Percentiles rank a stretch among this genome's conserved stretches.
phyloP scores from a whole-genome alignment of 1,140 invertebrate genomes.

The Cydia pomonella region DNA sequence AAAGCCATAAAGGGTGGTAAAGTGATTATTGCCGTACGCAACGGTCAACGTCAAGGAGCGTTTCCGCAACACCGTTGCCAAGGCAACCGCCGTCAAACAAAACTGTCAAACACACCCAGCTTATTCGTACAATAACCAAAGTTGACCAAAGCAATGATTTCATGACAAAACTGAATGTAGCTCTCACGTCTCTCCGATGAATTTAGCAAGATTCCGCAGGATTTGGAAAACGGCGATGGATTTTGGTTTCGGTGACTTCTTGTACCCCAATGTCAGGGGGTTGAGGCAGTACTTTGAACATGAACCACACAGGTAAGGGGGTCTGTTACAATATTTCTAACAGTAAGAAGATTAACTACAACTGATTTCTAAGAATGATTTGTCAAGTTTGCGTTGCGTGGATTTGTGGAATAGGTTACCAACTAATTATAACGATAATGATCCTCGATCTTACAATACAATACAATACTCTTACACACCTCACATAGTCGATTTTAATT shows the following conservation, averaged over 20 bases:
- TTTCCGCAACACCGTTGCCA: conserved; percentile 64
- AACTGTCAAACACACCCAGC: conserved; percentile 61
- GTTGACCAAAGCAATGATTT: conserved; percentile 47
- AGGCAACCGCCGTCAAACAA: conserved; percentile 63
- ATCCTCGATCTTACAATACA: too few species aligned
- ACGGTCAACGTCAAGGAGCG: conserved; percentile 37
- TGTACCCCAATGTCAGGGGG: conserved; percentile 64
- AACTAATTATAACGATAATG: too few species aligned
- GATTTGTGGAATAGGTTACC: too few species aligned
- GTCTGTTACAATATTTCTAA: not conserved
- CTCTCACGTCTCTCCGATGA: conserved; percentile 45
- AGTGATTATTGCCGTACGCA: conserved; percentile 38
- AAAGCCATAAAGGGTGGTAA: conserved; percentile 34
- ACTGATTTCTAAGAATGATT: too few species aligned
- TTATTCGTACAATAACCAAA: conserved; percentile 47
- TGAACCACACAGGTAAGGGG: conserved; percentile 44
- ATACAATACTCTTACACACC: too few species aligned
- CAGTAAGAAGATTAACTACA: too few species aligned
- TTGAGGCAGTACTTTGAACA: conserved; percentile 61
- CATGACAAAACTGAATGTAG: conserved; percentile 43
- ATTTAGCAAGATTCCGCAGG: conserved; percentile 51
- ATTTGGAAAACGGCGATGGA: conserved; percentile 61
- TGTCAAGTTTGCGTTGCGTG: too few species aligned
- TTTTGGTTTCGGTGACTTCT: conserved; percentile 67
- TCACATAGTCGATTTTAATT: too few species aligned